Base-by-base conservation (phyloP, 2,888 invertebrate genomes). In the Lasioglossum morio region DNA sequence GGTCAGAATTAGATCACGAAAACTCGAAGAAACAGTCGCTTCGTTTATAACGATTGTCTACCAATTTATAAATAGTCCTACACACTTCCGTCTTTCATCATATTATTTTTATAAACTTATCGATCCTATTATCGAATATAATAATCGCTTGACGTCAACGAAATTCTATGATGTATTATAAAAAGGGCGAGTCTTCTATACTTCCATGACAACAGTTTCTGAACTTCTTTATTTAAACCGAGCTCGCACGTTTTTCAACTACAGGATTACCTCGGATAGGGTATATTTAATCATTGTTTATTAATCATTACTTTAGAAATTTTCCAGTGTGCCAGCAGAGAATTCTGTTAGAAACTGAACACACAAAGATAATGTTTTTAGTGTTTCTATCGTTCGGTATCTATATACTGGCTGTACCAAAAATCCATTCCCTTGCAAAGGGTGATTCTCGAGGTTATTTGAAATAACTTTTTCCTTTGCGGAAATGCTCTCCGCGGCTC, bases 151-250 rank as follows among this genome's bases (percentile, higher is more conserved):
- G 84, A 84, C 85, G 84, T 84, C 80, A 84, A 79, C 73, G 63
- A 72, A 80, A 74, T 79, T 79, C 37, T 34, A 77, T 27, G 57
- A 14, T 53, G 72, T 30, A 40, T 27, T 43, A 43, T 37, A 46
- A 27, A 12, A 40, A 34, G 23, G 27, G 34, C 27, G 37, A 40
- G 4, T 57, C 46, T 27, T 12, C 73, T 23, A n/a, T 60, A 30
- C 12, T 43, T 57, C 77, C 82, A 83, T 77, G 76, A 48, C 46
- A 72, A 63, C 73, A 82, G 76, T 85, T 77, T 72, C 63, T 16
- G 23, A 82, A 82, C 86, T 84, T 87, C 63, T 74, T 81, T 87
- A 73, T 78, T 80, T 84, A 57, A 77, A 77, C 81, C 27, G 48
- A 23, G 77, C 66, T 81, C 72, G 53, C 63, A 37, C 43, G 34